A percentile compares a stretch with the other conserved stretches of the same genome.
phyloP scores from a whole-genome alignment of 2,888 invertebrate genomes.

The Xestia rhomboidea region DNA sequence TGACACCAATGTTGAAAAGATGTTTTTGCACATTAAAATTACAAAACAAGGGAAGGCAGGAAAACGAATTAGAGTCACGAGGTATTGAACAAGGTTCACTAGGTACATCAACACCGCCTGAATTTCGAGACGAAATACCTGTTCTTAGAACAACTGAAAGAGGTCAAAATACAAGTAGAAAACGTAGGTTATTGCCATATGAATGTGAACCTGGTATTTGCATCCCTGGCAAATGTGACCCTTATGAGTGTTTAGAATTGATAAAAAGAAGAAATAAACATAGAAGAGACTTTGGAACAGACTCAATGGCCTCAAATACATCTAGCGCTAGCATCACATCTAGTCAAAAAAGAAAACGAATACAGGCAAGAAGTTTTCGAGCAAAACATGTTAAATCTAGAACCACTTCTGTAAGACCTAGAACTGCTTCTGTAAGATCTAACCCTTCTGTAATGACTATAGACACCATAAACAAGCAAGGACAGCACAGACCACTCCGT shows the following conservation, averaged over 20 bases:
- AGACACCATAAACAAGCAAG: slow-evolving; percentile 8
- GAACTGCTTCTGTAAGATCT: slow-evolving; percentile 21
- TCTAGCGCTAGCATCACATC: slow-evolving; percentile 55
- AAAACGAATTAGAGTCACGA: slow-evolving; percentile 39
- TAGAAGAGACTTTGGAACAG: slow-evolving; percentile 50
- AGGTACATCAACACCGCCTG: slow-evolving; percentile 61
- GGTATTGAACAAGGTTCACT: slow-evolving; percentile 55
- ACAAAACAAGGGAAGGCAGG: slow-evolving; percentile 62
- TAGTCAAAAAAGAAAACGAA: slow-evolving; percentile 40
- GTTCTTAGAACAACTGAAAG: slow-evolving; percentile 45
- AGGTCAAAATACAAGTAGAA: slow-evolving; percentile 55
- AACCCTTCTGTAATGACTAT: slow-evolving; percentile 39
- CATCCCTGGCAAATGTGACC: slow-evolving; percentile 71
- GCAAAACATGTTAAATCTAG: slow-evolving; percentile 32
- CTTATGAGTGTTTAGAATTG: slow-evolving; percentile 65
- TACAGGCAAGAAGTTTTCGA: slow-evolving; percentile 45
- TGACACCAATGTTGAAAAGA: slow-evolving; percentile 65
- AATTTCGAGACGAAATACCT: slow-evolving; percentile 40
- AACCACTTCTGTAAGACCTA: slow-evolving; percentile 19
- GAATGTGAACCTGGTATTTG: slow-evolving; percentile 73
- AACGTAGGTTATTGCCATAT: slow-evolving; percentile 64
- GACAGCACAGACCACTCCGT: background rate
- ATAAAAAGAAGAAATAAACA: slow-evolving; percentile 63
- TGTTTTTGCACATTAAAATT: slow-evolving; percentile 74
- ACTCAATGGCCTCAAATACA: slow-evolving; percentile 38